Evolutionary conservation across 2,113 vertebrate species (phyloP), one percentile per base, ranked within the genome.

Genomic region (Mixornis gularis): DNA sequence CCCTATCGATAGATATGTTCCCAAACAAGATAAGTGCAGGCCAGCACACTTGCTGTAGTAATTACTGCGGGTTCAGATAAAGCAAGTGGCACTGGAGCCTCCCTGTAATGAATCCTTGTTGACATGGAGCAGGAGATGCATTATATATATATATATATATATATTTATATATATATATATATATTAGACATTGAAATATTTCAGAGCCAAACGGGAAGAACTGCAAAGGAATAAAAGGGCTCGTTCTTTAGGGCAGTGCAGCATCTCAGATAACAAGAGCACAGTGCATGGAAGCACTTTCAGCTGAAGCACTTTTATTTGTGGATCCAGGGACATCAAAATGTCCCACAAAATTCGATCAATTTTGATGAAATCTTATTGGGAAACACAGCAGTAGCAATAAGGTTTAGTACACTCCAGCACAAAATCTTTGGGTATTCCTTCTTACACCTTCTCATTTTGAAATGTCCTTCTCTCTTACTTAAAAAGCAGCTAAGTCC

Each of bases 41-140:
- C 90, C 90, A 96, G 94, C 92, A 94, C 79, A 83, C 76, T 77
- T 90, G 92, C 84, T 95, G 18, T 36, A 58, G 96, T 97, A 97
- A 98, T 98, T 97, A 97, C 93, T 18, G 41, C 68, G 95, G 91
- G 91, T 95, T 95, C 95, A 96, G 96, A 97, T 96, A 96, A 95
- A 95, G 94, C 90, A 89, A 92, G 95, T 64, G 93, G 93, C 85
- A 44, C 46, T 83, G 93, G 70, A 94, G 29, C 32, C 53, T 94
- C 48, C 76, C 85, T 34, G 6, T 95, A 96, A 97, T 96, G 96
- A 97, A 96, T 91, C 95, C 94, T 94, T 73, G 71, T 85, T 95
- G 97, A 95, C 89, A 93, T 76, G 91, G 94, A 97, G 78, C 82
- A 65, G 85, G 93, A 95, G 90, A 73, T 94, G 97, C 44, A 56